Conservation (phyloP, 2,113 vertebrate species). For the Conger conger region DNA sequence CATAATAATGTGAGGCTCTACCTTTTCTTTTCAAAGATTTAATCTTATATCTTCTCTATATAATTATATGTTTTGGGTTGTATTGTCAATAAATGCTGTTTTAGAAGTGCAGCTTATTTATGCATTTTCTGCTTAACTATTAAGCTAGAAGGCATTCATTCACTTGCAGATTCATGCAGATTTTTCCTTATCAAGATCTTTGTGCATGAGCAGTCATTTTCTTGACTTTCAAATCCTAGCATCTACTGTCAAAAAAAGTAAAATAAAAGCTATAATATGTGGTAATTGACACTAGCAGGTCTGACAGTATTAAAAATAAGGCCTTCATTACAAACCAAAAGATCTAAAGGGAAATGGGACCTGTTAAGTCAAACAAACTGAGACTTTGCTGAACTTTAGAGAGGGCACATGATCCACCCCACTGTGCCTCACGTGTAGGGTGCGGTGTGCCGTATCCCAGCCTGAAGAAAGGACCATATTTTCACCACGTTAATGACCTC, state of each 20-base stretch:
- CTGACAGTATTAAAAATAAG: background rate
- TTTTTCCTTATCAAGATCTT: background rate
- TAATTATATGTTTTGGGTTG: background rate
- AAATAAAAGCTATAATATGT: background rate
- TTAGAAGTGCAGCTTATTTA: too few species aligned
- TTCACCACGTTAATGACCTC: constrained; percentile 71
- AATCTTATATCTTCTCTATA: too few species aligned
- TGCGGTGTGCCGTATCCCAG: constrained; percentile 56
- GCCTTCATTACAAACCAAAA: background rate
- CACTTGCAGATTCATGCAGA: too few species aligned
- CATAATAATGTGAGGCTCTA: too few species aligned
- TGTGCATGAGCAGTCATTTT: background rate
- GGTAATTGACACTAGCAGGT: background rate
- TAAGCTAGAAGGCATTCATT: too few species aligned
- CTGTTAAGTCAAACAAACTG: constrained; percentile 4
- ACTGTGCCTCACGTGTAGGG: constrained; percentile 57
- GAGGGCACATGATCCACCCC: constrained; percentile 35
- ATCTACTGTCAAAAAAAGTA: background rate
- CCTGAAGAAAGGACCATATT: constrained; percentile 61
- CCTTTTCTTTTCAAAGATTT: too few species aligned
- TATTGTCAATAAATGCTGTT: background rate
- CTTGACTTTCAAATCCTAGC: background rate
- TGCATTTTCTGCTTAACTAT: too few species aligned
- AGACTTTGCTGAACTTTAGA: constrained; percentile 15
- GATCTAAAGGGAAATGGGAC: background rate